Conservation (phyloP, 2,888 invertebrate species). For the Cryptosula pallasiana region DNA sequence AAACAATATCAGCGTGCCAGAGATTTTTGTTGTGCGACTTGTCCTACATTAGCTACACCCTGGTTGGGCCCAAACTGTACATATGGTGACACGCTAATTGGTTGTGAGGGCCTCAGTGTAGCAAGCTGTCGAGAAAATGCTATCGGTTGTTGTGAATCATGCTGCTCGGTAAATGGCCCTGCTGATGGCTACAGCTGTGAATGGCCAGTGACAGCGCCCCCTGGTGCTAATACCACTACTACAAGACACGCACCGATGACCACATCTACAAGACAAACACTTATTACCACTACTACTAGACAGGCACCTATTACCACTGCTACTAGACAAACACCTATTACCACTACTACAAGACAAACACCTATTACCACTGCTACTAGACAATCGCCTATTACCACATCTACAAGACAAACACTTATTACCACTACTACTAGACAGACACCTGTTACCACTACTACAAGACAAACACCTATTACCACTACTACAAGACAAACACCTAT, state of each 20-base stretch:
- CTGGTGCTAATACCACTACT: neutral
- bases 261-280: neutral
- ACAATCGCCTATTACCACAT: no score
- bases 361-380: no score
- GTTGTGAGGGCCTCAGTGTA: neutral
- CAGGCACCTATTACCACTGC: no score
- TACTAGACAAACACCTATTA: no score
- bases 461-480: no score
- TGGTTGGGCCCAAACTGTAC: neutral
- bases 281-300: neutral
- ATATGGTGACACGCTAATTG: neutral
- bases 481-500: no score
- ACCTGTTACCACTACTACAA: no score
- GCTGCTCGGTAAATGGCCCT: neutral
- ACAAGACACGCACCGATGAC: neutral
- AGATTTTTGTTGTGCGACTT: neutral
- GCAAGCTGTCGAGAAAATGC: conserved; percentile 1
- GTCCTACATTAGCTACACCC: neutral
- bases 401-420: no score
- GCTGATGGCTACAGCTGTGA: neutral
- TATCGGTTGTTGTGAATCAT: neutral
- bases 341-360: no score
- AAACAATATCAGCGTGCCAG: neutral
- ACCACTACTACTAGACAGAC: no score
- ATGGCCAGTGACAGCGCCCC: neutral